Base-by-base conservation (phyloP, 1,140 invertebrate species). In the Drosophila grimshawi region DNA sequence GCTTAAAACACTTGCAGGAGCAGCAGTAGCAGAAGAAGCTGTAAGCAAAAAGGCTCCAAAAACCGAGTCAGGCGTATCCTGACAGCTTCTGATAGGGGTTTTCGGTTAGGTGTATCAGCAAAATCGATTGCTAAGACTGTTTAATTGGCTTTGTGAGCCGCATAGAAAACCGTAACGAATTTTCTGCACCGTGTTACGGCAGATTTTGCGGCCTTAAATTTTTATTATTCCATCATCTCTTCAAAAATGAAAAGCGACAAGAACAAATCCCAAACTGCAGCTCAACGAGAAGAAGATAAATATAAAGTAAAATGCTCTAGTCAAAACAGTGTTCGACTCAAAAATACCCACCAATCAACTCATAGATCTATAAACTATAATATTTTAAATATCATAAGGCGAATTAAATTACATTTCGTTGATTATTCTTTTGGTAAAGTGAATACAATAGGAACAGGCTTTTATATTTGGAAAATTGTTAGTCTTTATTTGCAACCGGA, bases 1-100 rank as follows among this genome's bases (percentile, higher is more conserved):
- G 67, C 79, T 79, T 80, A 78, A 78, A 82, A 74, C 80, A 78
- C 80, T 80, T 78, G 73, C 57, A 57, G 19, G 19, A 19, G 49
- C 45, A 53, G 56, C 29, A 59, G n/a, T 5, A 49, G 56, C 6
- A 49, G 53, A 51, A 75, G 37, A 60, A 52, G 39, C 51, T 59
- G 63, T 39, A 66, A 73, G 62, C 43, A 46, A 57, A 71, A 63
- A 35, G 61, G 41, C 43, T 57, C 19, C 19, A 19, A 19, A 19
- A 19, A 19, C 19, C 19, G 19, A 19, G 19, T 19, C 43, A 48
- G 45, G n/a, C 64, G 48, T 45, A 19, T 5, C n/a, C 39, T 32
- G 5, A 43, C 7, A 6, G 27, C 27, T 60, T 8, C 53, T 45
- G 39, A 8, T 32, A 51, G 11, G 48, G 33, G 27, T 37, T 32